Conservation (phyloP, 2,888 invertebrate species). For the Xestia rhomboidea region DNA sequence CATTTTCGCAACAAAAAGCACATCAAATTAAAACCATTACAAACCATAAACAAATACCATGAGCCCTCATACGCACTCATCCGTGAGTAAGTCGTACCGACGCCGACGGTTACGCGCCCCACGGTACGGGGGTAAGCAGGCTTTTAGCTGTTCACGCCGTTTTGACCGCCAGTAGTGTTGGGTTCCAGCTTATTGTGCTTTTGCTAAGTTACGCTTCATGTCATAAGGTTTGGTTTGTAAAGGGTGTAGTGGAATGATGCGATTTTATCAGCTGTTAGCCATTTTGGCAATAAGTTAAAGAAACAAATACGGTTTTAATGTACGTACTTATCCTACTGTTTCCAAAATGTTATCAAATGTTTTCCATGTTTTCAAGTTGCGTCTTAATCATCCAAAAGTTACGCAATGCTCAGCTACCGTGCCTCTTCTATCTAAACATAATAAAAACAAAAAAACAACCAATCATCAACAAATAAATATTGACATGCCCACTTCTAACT, state of each 20-base stretch:
- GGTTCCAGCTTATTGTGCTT: slow-evolving; percentile 59
- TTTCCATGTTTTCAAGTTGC: neutral
- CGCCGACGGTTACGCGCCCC: slow-evolving; percentile 65
- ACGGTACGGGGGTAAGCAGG: slow-evolving; percentile 41
- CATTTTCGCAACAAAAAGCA: slow-evolving; percentile 45
- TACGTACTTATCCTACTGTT: neutral
- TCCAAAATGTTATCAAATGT: neutral
- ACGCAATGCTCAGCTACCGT: slow-evolving; percentile 27
- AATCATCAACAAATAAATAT: slow-evolving; percentile 49
- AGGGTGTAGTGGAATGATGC: slow-evolving; percentile 3
- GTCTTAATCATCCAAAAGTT: neutral
- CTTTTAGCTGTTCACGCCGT: slow-evolving; percentile 67
- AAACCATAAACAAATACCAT: slow-evolving; percentile 54
- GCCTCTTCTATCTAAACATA: slow-evolving; percentile 23
- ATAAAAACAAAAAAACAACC: slow-evolving; percentile 33
- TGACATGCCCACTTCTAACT: slow-evolving; percentile 45
- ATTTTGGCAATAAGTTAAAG: neutral
- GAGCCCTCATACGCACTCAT: slow-evolving; percentile 56
- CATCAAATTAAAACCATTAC: slow-evolving; percentile 59
- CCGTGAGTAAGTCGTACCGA: slow-evolving; percentile 68
- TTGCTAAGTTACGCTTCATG: slow-evolving; percentile 43
- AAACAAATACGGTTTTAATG: neutral
- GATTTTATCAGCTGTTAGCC: neutral
- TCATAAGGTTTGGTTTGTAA: slow-evolving; percentile 19
- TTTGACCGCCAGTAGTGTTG: slow-evolving; percentile 66